Evolutionary conservation across 2,797 vertebrate species (phyloP).

Genomic region (Betta splendens): DNA sequence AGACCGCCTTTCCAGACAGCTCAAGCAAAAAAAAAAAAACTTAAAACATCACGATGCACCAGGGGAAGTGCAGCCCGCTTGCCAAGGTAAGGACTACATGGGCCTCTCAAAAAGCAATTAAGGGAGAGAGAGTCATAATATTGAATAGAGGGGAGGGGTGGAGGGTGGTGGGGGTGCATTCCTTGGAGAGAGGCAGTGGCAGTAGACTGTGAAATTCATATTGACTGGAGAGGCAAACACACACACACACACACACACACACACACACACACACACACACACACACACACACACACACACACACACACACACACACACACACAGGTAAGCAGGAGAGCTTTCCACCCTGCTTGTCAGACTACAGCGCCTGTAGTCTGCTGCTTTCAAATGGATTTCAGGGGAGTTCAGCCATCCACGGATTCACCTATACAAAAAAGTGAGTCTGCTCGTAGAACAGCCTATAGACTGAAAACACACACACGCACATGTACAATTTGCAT

Average conservation of each 20-base stretch:
- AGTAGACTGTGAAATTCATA: conserved; percentile 82
- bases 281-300: too few relatives aligned
- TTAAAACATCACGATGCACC: conserved; percentile 61
- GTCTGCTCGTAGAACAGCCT: conserved; percentile 16
- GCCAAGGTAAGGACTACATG: conserved; percentile 71
- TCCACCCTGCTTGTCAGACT: conserved; percentile 54
- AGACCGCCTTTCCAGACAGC: conserved; percentile 38
- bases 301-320: too few relatives aligned
- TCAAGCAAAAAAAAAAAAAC: conserved; percentile 58
- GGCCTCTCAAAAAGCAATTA: conserved; percentile 83
- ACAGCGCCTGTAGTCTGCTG: conserved; percentile 33
- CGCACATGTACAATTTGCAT: conserved; percentile 10
- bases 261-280: too few relatives aligned
- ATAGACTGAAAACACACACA: conserved; percentile 24
- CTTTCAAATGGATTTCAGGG: conserved; percentile 37
- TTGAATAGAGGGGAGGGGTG: conserved; percentile 73
- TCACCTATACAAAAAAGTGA: conserved; percentile 39
- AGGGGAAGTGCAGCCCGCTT: conserved; percentile 64
- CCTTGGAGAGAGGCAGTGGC: conserved; percentile 73
- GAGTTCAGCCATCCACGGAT: conserved; percentile 55
- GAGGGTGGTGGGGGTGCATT: conserved; percentile 70
- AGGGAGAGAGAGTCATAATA: conserved; percentile 75
- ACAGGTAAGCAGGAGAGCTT: conserved; percentile 75
- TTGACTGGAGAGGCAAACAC: conserved; percentile 77
- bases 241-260: too few relatives aligned